Base-by-base conservation (phyloP, 2,113 vertebrate genomes). In the Ophthalmolycus amberensis region DNA sequence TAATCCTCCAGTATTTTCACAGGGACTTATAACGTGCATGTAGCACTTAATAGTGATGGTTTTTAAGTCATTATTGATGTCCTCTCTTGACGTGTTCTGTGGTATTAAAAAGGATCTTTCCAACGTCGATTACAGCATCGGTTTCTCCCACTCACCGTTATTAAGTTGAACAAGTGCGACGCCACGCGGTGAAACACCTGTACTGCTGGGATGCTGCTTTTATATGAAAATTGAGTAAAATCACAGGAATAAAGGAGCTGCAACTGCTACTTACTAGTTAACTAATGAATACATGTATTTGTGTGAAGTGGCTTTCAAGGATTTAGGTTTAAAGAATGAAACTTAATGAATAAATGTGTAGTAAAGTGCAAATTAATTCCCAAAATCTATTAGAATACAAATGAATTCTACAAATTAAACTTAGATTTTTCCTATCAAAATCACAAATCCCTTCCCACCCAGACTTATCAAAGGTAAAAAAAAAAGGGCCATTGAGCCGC, bases 81-180 rank as follows among this genome's bases (percentile, higher is more conserved):
- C 62, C 46, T 79, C 44, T 44, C 37, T 44, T 22, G 22, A 54
- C 72, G 32, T 71, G 27, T 69, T 60, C 59, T 52, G 52, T 9
- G 58, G 69, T 62, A 48, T 68, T 20, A 27, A 20, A 46, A 9
- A 15, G 34, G 62, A 14, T 27, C 29, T 64, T 32, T 50, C 40
- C 62, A 1, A 58, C 34, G 52, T 63, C 40, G 68, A 81, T 71
- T 50, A 27, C 76, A 76, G 68, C 83, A 8, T 76, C 71, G 25
- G 46, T n/a, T 62, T 63, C 32, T 6, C 27, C 27, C 9, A 4
- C 25, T 16, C 0, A 9, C 3, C 12, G 18, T 12, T 18, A 0
- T 32, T 70, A 71, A 20, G 6, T 67, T 75, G 75, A 71, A 10
- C 77, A 82, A 88, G 83, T 3, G 91, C 88, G 93, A 90, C 94